Base-by-base conservation (phyloP, 2,113 vertebrate genomes). In the Solea solea region DNA sequence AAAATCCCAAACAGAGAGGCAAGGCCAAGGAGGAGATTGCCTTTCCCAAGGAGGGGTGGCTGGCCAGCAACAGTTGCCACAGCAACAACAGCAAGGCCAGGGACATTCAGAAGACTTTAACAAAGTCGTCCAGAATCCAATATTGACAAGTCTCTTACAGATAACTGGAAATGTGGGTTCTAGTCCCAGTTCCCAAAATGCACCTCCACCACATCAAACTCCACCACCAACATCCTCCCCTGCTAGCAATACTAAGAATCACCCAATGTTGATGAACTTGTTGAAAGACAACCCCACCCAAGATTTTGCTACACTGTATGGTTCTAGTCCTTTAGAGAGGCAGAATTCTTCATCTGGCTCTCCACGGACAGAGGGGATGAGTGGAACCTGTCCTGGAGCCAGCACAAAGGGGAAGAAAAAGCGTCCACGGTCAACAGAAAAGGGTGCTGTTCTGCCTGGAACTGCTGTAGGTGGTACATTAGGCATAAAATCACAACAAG, bases 221-320 rank as follows among this genome's bases (percentile, higher is more conserved):
- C 96, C 98, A 62, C 97, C 98, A 28, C 94, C 96, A 53, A 97
- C 97, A 61, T 97, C 98, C 53, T 99, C 97, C 52, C 97, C 98
- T 66, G 97, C 98, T 72, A 95, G 96, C 94, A 98, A 98, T 93
- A 99, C 98, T 86, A 99, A 99, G 92, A 99, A 98, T 89, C 98
- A 99, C 89, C 97, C 98, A 84, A 99, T 98, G 97, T 92, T 99
- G 82, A 99, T 99, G 98, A 99, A 99, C 89, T 92, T 99, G 71
- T 94, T 99, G 76, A 99, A 99, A 86, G 98, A 99, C 92, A 99
- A 98, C 90, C 95, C 97, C 65, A 93, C 96, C 71, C 96, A 98
- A 86, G 98, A 99, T 92, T 98, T 98, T 86, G 96, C 96, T 42
- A 86, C 95, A 3, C 88, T 98, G 14, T 98, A 98, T 65, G 94